phyloP scores from a whole-genome alignment of 2,113 vertebrate species.

The Monopterus albus region DNA sequence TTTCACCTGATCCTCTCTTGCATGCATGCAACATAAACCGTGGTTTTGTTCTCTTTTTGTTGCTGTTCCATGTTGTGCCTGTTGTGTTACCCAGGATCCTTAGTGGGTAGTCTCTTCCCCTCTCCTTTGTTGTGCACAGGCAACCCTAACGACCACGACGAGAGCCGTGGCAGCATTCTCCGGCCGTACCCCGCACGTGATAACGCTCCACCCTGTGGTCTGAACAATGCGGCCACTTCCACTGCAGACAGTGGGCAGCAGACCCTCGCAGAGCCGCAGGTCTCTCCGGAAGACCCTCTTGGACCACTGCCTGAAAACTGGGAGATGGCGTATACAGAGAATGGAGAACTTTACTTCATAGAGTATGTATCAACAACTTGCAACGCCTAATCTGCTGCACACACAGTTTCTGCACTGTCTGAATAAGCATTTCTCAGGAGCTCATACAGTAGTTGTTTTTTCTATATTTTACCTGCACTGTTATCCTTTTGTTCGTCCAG shows the following conservation, averaged over 20 bases:
- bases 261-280: slow-evolving; percentile 92
- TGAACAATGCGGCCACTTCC: slow-evolving; percentile 86
- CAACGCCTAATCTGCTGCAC: slow-evolving; percentile 1
- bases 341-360: slow-evolving; percentile 99
- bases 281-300: slow-evolving; percentile 90
- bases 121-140: slow-evolving; percentile 84
- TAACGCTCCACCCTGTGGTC: slow-evolving; percentile 79
- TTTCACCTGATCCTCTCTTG: slow-evolving; percentile 27
- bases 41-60: slow-evolving; percentile 56
- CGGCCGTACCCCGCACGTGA: slow-evolving; percentile 82
- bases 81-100: slow-evolving; percentile 75
- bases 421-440: slow-evolving; percentile 32
- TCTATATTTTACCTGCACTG: slow-evolving; percentile 62
- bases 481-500: slow-evolving; percentile 65
- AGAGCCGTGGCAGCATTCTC: slow-evolving; percentile 80
- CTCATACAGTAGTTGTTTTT: slow-evolving; percentile 38
- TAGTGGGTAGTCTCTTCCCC: slow-evolving; percentile 82
- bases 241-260: slow-evolving; percentile 92
- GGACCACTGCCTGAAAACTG: slow-evolving; percentile 98
- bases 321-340: slow-evolving; percentile 99
- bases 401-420: slow-evolving; percentile 11
- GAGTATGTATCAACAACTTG: slow-evolving; percentile 85
- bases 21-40: slow-evolving; percentile 58
- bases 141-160: slow-evolving; percentile 94
- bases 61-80: slow-evolving; percentile 54